These are phyloP conservation scores for Pseudonaja textilis DNA, from an alignment of 2,113 vertebrate genomes.

Conservation along the genomic window DNA sequence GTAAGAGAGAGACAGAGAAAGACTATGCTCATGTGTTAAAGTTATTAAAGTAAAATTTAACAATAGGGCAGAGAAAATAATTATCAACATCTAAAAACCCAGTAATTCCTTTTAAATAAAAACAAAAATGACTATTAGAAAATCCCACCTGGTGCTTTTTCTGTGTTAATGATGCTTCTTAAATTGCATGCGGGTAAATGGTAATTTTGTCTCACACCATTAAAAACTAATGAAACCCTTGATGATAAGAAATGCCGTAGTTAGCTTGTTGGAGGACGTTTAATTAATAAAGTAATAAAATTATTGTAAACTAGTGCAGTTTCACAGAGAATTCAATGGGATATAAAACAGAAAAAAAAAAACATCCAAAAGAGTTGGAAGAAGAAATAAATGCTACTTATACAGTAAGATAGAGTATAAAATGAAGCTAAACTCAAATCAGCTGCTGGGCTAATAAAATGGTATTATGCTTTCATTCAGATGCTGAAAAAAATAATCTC, in stretches of 20 bases:
- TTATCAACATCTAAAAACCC: slow-evolving; percentile 55
- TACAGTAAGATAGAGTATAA: slow-evolving; percentile 67
- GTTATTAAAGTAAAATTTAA: slow-evolving; percentile 57
- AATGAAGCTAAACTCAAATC: slow-evolving; percentile 61
- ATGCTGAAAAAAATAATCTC: neutral
- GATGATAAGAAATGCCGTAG: slow-evolving; percentile 85
- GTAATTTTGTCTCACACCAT: slow-evolving; percentile 86
- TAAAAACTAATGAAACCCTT: slow-evolving; percentile 89
- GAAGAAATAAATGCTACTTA: slow-evolving; percentile 72
- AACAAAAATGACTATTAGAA: slow-evolving; percentile 84
- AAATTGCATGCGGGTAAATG: slow-evolving; percentile 84
- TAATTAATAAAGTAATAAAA: slow-evolving; percentile 89
- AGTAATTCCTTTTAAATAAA: slow-evolving; percentile 82
- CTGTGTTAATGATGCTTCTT: slow-evolving; percentile 83
- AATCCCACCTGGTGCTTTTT: slow-evolving; percentile 84
- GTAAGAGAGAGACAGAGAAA: neutral
- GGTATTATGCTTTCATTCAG: slow-evolving; percentile 38
- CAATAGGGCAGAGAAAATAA: slow-evolving; percentile 56
- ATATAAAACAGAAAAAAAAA: slow-evolving; percentile 82
- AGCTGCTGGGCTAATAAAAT: slow-evolving; percentile 56
- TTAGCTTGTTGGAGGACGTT: slow-evolving; percentile 87
- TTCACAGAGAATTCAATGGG: slow-evolving; percentile 78
- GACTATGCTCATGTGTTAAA: neutral
- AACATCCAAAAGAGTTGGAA: slow-evolving; percentile 73
- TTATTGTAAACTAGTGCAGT: slow-evolving; percentile 87